Evolutionary conservation across 2,888 invertebrate species (phyloP).

Genomic region (Torymus aiolomorphi): DNA sequence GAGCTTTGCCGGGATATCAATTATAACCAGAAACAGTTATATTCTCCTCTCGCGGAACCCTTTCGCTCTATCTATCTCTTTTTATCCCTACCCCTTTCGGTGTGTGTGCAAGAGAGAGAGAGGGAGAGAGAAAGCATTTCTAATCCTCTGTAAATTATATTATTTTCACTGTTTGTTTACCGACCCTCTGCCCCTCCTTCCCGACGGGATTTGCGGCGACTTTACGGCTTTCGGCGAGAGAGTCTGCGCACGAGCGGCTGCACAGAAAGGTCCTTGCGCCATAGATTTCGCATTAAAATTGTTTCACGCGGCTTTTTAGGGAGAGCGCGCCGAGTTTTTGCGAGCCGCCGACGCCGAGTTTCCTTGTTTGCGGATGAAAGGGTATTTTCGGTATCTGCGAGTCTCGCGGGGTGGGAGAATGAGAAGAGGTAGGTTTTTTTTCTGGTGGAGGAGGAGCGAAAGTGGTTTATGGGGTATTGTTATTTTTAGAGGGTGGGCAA

Average conservation of each 20-base stretch:
- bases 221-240: slow-evolving; percentile 70
- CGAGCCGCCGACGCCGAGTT: neutral
- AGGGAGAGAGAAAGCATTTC: slow-evolving; percentile 64
- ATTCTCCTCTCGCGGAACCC: slow-evolving; percentile 70
- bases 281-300: slow-evolving; percentile 64
- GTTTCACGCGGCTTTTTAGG: slow-evolving; percentile 55
- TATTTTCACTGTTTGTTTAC: slow-evolving; percentile 76
- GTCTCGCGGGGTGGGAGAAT: too few species aligned
- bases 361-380: neutral
- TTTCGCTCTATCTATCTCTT: slow-evolving; percentile 60
- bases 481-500: too few species aligned
- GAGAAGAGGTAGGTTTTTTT: too few species aligned
- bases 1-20: slow-evolving; percentile 76
- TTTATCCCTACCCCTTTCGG: slow-evolving; percentile 65
- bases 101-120: slow-evolving; percentile 45
- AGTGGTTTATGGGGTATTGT: too few species aligned
- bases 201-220: slow-evolving; percentile 73
- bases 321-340: neutral
- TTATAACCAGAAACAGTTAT: slow-evolving; percentile 76
- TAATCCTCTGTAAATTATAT: slow-evolving; percentile 76
- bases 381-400: too few species aligned
- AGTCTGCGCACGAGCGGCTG: slow-evolving; percentile 1
- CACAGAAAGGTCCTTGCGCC: slow-evolving; percentile 11
- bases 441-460: too few species aligned
- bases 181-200: slow-evolving; percentile 60